A percentile compares a stretch with the other conserved stretches of the same genome.
Evolutionary conservation across 2,888 invertebrate species (phyloP).

Genomic region (Cantharis rufa): DNA sequence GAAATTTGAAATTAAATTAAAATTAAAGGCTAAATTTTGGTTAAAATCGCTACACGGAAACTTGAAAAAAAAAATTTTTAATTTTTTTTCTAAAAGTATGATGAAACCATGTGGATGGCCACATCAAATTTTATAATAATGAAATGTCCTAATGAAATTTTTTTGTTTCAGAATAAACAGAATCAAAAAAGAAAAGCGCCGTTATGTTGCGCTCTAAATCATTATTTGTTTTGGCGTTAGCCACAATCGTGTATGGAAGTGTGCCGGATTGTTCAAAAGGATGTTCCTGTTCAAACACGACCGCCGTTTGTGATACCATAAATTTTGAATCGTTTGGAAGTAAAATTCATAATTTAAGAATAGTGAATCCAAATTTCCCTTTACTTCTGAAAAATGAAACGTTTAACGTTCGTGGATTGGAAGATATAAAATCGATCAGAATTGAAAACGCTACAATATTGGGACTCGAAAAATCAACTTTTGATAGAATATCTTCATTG

Average conservation of each 20-base stretch:
- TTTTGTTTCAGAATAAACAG: slow-evolving; percentile 8
- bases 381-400: slow-evolving; percentile 65
- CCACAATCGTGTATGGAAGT: slow-evolving; percentile 33
- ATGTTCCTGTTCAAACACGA: slow-evolving; percentile 67
- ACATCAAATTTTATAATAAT: no score
- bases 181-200: neutral
- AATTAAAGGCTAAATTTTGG: no score
- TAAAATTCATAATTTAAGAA: slow-evolving; percentile 58
- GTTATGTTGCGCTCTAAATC: slow-evolving; percentile 17
- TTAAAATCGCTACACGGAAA: no score
- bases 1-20: no score
- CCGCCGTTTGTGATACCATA: slow-evolving; percentile 70
- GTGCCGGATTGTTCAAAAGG: slow-evolving; percentile 62
- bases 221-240: neutral
- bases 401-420: slow-evolving; percentile 66
- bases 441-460: slow-evolving; percentile 72
- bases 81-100: no score
- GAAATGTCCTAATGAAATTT: neutral
- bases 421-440: slow-evolving; percentile 68
- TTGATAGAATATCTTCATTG: slow-evolving; percentile 68
- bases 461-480: slow-evolving; percentile 69
- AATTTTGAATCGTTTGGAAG: slow-evolving; percentile 68
- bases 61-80: no score
- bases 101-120: no score
- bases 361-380: slow-evolving; percentile 55